These are phyloP conservation scores for Babyrousa celebensis DNA, from an alignment of 2,797 vertebrate genomes.

Conservation along the genomic window DNA sequence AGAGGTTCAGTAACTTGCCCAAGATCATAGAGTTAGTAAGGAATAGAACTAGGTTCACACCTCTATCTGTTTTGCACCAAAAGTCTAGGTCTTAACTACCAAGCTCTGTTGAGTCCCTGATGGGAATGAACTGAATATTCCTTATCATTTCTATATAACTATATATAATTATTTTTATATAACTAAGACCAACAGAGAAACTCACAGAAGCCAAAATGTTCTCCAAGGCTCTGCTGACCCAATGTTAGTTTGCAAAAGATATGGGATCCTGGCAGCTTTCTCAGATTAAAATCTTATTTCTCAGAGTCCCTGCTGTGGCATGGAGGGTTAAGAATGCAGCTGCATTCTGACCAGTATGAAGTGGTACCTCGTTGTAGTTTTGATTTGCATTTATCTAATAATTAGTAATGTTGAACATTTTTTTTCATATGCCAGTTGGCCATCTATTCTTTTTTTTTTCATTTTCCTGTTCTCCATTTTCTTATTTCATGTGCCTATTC, in stretches of 20 bases:
- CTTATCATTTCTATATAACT: slow-evolving; percentile 56
- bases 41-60: not conserved
- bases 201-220: slow-evolving; percentile 56
- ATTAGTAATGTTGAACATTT: no score
- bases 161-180: slow-evolving; percentile 43
- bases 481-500: no score
- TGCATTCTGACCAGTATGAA: no score
- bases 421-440: no score
- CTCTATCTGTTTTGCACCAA: not conserved
- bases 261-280: not conserved
- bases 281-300: slow-evolving; percentile 50
- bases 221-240: slow-evolving; percentile 31
- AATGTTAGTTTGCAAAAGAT: slow-evolving; percentile 51
- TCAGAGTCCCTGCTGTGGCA: no score
- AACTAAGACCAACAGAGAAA: slow-evolving; percentile 48
- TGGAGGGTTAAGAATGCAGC: no score
- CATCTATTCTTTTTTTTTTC: no score
- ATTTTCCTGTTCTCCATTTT: no score
- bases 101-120: not conserved
- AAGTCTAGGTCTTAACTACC: slow-evolving; percentile 2
- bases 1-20: not conserved
- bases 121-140: slow-evolving; percentile 58
- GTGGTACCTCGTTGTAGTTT: no score
- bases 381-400: no score
- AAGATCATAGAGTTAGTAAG: not conserved